phyloP scores from a whole-genome alignment of 2,113 vertebrate genomes.

The Leptodactylus fuscus region DNA sequence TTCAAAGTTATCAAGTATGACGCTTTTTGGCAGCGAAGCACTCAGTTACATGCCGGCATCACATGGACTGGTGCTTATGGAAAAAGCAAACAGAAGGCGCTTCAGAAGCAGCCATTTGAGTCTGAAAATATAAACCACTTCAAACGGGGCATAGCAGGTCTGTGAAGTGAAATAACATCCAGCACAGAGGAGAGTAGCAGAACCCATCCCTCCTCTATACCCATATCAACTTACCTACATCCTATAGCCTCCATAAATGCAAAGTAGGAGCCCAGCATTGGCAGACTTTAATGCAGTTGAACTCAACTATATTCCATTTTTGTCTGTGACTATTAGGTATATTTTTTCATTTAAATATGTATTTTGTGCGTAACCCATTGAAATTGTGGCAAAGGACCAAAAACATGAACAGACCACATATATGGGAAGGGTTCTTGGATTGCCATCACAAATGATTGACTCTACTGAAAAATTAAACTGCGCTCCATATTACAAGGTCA shows the following conservation, averaged over 20 bases:
- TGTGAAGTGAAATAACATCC: slow-evolving; percentile 33
- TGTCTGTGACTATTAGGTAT: too few relatives aligned
- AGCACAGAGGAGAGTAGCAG: slow-evolving; percentile 15
- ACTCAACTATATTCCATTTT: too few relatives aligned
- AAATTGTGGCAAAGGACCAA: background rate
- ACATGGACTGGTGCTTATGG: slow-evolving; percentile 27
- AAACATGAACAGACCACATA: background rate
- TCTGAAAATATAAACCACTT: slow-evolving; percentile 55
- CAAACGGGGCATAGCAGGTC: slow-evolving; percentile 14
- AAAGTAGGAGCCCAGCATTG: background rate
- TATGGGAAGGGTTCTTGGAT: background rate
- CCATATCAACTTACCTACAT: slow-evolving; percentile 28
- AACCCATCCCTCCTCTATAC: slow-evolving; percentile 3
- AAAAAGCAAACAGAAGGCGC: slow-evolving; percentile 27
- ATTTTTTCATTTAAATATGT: background rate
- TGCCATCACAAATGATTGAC: background rate
- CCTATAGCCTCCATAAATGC: background rate
- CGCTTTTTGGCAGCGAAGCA: background rate
- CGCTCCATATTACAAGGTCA: background rate
- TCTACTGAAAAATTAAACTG: background rate
- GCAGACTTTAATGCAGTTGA: background rate
- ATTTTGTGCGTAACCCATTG: background rate
- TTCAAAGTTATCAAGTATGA: slow-evolving; percentile 19
- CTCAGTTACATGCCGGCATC: slow-evolving; percentile 23
- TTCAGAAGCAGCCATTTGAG: slow-evolving; percentile 28